Base-by-base conservation (phyloP, 2,888 invertebrate species). In the Apodemia mormo region DNA sequence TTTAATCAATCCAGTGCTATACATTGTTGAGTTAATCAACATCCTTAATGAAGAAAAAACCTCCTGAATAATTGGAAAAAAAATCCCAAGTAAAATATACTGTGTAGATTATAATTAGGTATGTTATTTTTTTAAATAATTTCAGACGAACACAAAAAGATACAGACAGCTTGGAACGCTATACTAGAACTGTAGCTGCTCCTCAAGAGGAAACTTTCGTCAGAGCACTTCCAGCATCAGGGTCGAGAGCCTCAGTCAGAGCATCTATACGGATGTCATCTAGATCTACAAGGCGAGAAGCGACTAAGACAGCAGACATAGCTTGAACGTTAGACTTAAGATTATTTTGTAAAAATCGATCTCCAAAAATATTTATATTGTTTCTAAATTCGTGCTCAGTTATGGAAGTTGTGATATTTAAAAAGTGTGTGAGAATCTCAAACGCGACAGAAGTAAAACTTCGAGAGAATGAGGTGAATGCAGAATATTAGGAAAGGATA, bases 241-340 rank as follows among this genome's bases (percentile, higher is more conserved):
- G 90, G 0, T 90, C 90, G 1, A 84, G 93, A 29, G 92, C 92
- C 0, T 86, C 86, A 0, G 76, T 85, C 37, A 75, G 86, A 66
- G 86, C 84, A 0, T 93, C 93, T 0, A 83, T 93, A 12, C 80
- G 93, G 43, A 84, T 90, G 0, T 91, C 91, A 0, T 75, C 82
- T n/a, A 85, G 88, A 69, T 70, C 73, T 33, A 68, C 65, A 9
- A 76, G 72, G 45, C 74, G 68, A 78, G 33, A 8, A 40, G 10
- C 33, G 30, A 58, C n/a, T 29, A 9, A 2, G 29, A 33, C 29
- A 12, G 14, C 29, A 12, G 30, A 58, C 33, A 29, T 33, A 10
- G 58, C 58, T 58, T 58, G 58, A 58, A 10, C 12, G 0, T 30
- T 61, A 61, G 12, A 30, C 30, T 10, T 33, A 61, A 56, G 56